phyloP scores from a whole-genome alignment of 1,140 invertebrate genomes.

The Nasonia longicornis region DNA sequence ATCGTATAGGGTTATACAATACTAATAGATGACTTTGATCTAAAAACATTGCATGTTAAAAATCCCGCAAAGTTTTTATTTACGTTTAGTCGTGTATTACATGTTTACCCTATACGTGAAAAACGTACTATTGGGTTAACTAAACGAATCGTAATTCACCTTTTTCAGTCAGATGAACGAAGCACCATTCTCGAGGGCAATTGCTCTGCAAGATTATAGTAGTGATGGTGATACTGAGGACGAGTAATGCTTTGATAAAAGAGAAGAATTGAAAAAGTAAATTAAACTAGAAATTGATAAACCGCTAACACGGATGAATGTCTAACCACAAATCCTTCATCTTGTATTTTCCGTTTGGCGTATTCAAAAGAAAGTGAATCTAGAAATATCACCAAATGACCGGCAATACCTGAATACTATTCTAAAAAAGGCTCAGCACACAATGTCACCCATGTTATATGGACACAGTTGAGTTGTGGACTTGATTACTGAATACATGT shows the following conservation, averaged over 20 bases:
- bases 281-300: slow-evolving; percentile 19
- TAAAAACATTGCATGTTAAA: neutral
- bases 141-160: slow-evolving; percentile 48
- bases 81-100: slow-evolving; percentile 24
- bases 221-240: slow-evolving; percentile 93
- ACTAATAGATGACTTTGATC: slow-evolving; percentile 28
- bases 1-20: slow-evolving; percentile 39
- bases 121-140: neutral
- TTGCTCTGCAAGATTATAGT: slow-evolving; percentile 80
- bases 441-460: slow-evolving; percentile 18
- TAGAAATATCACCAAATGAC: slow-evolving; percentile 8
- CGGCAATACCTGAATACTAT: slow-evolving; percentile 4
- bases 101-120: slow-evolving; percentile 32
- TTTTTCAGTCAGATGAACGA: slow-evolving; percentile 82
- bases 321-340: slow-evolving; percentile 32
- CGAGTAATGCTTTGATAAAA: slow-evolving; percentile 71
- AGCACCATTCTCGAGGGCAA: slow-evolving; percentile 79
- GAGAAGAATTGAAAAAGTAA: slow-evolving; percentile 10
- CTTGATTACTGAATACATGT: slow-evolving; percentile 24
- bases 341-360: neutral
- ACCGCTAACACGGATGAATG: slow-evolving; percentile 37
- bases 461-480: neutral
- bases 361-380: slow-evolving; percentile 3
- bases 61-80: neutral
- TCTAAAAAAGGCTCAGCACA: neutral